Percentiles rank a stretch among this genome's conserved stretches.
Conservation (phyloP, 1,140 invertebrate species). For the Hyles vespertilio region DNA sequence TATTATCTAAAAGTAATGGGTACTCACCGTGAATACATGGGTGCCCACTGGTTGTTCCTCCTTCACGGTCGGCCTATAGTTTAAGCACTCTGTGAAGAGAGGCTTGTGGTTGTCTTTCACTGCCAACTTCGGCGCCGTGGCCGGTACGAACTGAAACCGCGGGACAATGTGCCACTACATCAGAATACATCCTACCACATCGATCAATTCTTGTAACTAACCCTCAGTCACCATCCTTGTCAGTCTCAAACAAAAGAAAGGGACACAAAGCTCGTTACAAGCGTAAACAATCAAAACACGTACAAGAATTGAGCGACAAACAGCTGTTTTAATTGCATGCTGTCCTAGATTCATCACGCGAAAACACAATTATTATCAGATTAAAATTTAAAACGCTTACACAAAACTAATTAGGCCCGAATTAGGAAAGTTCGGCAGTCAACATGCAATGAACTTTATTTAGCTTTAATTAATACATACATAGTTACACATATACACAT, state of each 20-base stretch:
- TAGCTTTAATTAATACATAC: too few relatives aligned
- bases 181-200: conserved; percentile 12
- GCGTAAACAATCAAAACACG: too few relatives aligned
- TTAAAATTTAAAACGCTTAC: conserved; percentile 9
- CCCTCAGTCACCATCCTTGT: too few relatives aligned
- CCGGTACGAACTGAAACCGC: conserved; percentile 56
- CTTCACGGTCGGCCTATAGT: conserved; percentile 80
- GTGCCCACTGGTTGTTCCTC: conserved; percentile 81
- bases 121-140: conserved; percentile 54
- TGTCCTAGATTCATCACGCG: conserved; percentile 17
- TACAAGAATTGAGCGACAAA: too few relatives aligned
- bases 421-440: conserved; percentile 10
- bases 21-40: conserved; percentile 79
- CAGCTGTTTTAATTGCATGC: conserved; percentile 11
- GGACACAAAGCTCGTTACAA: too few relatives aligned
- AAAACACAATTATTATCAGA: conserved; percentile 13
- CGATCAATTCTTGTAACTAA: too few relatives aligned
- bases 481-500: not conserved
- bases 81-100: conserved; percentile 83
- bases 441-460: conserved; percentile 10
- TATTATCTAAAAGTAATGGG: not conserved
- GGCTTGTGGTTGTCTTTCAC: conserved; percentile 84
- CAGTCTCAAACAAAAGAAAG: too few relatives aligned
- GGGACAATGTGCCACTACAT: conserved; percentile 46
- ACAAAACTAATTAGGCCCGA: conserved; percentile 8